Evolutionary conservation across 1,140 invertebrate genomes (phyloP).

Genomic region (Euura lappo): DNA sequence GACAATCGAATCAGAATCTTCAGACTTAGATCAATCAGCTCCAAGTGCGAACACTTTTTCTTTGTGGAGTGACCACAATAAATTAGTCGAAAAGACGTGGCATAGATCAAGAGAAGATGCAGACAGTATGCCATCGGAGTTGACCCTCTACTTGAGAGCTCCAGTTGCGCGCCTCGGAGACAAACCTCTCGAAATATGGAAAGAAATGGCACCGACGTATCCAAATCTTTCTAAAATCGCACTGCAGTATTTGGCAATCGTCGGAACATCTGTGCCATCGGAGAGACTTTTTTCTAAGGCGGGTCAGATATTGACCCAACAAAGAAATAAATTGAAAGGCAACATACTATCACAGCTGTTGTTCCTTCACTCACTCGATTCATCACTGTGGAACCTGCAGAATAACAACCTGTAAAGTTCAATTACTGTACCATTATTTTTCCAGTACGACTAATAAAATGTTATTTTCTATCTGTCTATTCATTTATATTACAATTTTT

Average conservation of each 20-base stretch:
- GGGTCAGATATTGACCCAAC: constrained; percentile 21
- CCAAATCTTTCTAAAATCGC: constrained; percentile 42
- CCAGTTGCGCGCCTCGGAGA: constrained; percentile 38
- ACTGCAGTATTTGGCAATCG: constrained; percentile 42
- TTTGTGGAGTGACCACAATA: not conserved
- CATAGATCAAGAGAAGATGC: not conserved
- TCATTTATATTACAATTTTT: too few relatives aligned
- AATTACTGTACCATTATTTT: too few relatives aligned
- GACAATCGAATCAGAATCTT: not conserved
- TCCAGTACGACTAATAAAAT: too few relatives aligned
- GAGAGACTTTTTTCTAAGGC: too few relatives aligned
- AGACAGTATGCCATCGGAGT: constrained; percentile 7
- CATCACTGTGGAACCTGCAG: too few relatives aligned
- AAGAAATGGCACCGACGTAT: constrained; percentile 41
- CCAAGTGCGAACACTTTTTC: not conserved
- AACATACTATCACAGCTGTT: too few relatives aligned
- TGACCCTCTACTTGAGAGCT: constrained; percentile 16
- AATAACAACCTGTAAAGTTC: too few relatives aligned
- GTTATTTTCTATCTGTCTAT: too few relatives aligned
- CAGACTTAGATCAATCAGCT: not conserved
- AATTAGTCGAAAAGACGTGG: not conserved
- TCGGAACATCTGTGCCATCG: constrained; percentile 48
- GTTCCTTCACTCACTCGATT: too few relatives aligned
- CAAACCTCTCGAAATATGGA: constrained; percentile 49
- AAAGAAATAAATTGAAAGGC: not conserved